Evolutionary conservation across 2,888 invertebrate genomes (phyloP).

Genomic region (Rutpela maculata): DNA sequence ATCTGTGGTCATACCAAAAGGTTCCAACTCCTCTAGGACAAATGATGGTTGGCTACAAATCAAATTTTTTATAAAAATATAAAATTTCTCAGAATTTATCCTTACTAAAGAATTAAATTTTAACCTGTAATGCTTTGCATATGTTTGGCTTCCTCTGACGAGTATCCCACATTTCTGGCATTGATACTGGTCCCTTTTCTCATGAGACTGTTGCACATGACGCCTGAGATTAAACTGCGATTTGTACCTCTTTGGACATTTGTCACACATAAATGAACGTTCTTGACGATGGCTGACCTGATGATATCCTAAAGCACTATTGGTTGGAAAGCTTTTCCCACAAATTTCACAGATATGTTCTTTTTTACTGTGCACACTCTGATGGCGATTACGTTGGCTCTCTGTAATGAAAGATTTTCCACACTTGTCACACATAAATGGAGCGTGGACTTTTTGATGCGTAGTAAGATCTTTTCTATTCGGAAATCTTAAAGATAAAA

Average conservation of each 20-base stretch:
- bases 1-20: too few relatives aligned
- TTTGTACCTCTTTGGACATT: conserved; percentile 5
- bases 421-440: neutral
- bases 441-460: neutral
- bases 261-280: neutral
- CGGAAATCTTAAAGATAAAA: conserved; percentile 1
- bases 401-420: neutral
- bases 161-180: neutral
- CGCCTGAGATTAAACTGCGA: neutral
- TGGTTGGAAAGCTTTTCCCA: neutral
- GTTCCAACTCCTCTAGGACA: too few relatives aligned
- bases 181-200: neutral
- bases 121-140: conserved; percentile 7
- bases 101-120: neutral
- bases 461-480: neutral
- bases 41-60: too few relatives aligned
- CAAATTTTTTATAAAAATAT: too few relatives aligned
- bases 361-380: neutral
- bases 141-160: neutral
- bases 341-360: conserved; percentile 2
- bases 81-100: too few relatives aligned
- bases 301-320: neutral
- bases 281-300: neutral
- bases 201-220: neutral
- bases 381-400: neutral